These are phyloP conservation scores for Arizona elegans DNA, from an alignment of 2,113 vertebrate species.

Conservation along the genomic window DNA sequence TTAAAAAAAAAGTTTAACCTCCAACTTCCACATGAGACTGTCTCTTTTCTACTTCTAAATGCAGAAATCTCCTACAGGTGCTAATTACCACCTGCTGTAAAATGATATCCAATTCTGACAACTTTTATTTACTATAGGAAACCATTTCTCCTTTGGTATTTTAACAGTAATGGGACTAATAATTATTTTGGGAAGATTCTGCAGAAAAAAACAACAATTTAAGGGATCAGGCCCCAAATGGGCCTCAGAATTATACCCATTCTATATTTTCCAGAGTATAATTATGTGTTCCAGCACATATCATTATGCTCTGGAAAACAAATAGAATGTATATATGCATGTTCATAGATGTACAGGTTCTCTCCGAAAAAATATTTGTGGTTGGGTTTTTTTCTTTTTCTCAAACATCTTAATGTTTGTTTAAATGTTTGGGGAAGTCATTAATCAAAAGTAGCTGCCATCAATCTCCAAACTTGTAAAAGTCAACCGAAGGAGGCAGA, in stretches of 20 bases:
- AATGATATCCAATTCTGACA: neutral
- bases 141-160: neutral
- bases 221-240: neutral
- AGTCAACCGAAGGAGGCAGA: constrained; percentile 28
- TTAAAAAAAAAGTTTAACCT: neutral
- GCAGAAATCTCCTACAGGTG: neutral
- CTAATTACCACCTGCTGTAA: neutral
- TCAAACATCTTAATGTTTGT: constrained; percentile 24
- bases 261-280: neutral
- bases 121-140: neutral
- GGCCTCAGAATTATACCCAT: neutral
- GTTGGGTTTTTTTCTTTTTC: neutral
- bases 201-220: neutral
- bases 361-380: neutral
- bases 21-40: neutral
- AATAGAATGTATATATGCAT: neutral
- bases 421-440: constrained; percentile 33
- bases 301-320: neutral
- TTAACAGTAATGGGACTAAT: neutral
- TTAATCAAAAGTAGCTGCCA: constrained; percentile 34
- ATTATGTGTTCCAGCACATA: neutral
- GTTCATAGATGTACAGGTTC: neutral
- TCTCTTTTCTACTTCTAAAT: neutral
- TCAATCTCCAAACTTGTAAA: constrained; percentile 32
- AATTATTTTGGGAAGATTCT: constrained; percentile 1